A percentile compares a stretch with the other conserved stretches of the same genome.
phyloP scores from a whole-genome alignment of 2,113 vertebrate genomes.

The Mustela lutreola region DNA sequence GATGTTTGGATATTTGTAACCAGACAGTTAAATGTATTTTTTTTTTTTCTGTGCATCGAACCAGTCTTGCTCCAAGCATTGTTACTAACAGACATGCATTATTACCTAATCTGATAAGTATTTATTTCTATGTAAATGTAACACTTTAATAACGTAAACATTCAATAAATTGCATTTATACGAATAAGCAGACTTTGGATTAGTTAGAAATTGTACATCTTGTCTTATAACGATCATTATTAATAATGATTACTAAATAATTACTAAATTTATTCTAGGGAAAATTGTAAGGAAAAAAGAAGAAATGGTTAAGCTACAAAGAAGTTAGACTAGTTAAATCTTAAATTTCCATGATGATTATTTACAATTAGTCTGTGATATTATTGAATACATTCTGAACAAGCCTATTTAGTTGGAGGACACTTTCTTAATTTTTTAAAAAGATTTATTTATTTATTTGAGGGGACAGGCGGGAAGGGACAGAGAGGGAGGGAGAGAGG shows the following conservation, averaged over 20 bases:
- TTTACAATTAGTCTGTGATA: not conserved
- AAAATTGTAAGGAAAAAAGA: not conserved
- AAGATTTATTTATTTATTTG: not conserved
- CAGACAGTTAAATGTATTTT: not conserved
- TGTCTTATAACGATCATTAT: not conserved
- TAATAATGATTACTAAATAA: not conserved
- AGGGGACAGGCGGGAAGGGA: not conserved
- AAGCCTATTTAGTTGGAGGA: not conserved
- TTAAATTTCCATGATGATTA: not conserved
- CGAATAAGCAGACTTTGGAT: not conserved
- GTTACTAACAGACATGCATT: not conserved
- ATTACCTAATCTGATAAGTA: not conserved
- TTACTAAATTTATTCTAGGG: not conserved
- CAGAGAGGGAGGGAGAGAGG: not conserved
- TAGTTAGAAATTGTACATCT: not conserved
- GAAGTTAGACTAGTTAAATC: not conserved
- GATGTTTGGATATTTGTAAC: not conserved
- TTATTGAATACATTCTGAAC: not conserved
- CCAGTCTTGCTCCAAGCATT: not conserved
- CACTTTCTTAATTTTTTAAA: not conserved
- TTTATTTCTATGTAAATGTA: not conserved
- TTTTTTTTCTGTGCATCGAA: not conserved
- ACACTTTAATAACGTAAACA: not conserved
- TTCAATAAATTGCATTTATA: not conserved
- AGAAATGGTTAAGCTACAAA: not conserved